phyloP scores from a whole-genome alignment of 1,140 invertebrate species.

The Drosophila arizonae region DNA sequence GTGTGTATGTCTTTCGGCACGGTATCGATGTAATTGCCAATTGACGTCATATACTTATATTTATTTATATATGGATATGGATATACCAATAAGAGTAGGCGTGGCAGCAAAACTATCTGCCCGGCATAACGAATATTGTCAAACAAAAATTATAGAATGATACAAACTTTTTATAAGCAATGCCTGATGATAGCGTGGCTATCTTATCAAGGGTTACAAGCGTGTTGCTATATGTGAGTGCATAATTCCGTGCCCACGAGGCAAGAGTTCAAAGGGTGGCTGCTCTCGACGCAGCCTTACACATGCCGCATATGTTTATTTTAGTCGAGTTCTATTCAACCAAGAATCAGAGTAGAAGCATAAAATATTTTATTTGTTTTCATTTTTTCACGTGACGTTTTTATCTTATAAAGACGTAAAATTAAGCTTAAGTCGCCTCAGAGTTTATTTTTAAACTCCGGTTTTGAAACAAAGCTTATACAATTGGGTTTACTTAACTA shows the following conservation, averaged over 20 bases:
- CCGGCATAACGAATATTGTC: constrained; percentile 57
- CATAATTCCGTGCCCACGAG: too few species aligned
- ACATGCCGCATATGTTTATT: constrained; percentile 25
- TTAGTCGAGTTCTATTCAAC: constrained; percentile 40
- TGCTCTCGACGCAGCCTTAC: background rate
- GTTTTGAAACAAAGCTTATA: too few species aligned
- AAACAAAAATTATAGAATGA: constrained; percentile 28
- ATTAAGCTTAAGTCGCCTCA: too few species aligned
- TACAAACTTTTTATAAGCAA: constrained; percentile 17
- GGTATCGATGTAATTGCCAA: constrained; percentile 1
- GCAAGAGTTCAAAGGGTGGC: too few species aligned
- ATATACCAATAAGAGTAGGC: background rate
- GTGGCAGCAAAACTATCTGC: constrained; percentile 28
- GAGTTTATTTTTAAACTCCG: too few species aligned
- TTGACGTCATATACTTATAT: constrained; percentile 21
- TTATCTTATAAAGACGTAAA: too few species aligned
- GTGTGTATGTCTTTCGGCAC: background rate
- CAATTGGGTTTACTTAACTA: too few species aligned
- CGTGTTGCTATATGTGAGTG: background rate
- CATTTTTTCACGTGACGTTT: background rate
- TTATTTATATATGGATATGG: background rate
- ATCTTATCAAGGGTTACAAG: constrained; percentile 50
- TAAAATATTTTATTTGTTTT: background rate
- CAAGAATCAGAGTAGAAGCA: constrained; percentile 10
- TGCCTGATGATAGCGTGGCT: constrained; percentile 32